Conservation (phyloP, 2,888 invertebrate genomes). For the Dolichopus griseipennis region DNA sequence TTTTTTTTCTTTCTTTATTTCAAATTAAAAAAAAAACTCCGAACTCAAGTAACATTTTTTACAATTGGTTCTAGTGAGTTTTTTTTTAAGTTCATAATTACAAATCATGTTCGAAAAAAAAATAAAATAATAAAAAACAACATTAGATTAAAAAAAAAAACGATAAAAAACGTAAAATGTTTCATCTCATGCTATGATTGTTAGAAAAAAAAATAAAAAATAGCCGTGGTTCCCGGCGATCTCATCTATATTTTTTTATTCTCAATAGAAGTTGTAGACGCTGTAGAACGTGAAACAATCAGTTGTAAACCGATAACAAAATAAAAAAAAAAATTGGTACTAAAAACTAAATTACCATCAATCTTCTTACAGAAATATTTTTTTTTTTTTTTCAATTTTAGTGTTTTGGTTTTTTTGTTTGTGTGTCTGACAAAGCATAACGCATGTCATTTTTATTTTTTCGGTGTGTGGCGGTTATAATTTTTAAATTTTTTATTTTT, state of each 20-base stretch:
- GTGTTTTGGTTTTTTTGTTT: background rate
- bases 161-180: background rate
- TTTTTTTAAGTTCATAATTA: background rate
- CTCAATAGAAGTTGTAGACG: background rate
- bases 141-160: background rate
- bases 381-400: background rate
- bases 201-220: background rate
- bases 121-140: background rate
- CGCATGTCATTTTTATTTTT: slow-evolving; percentile 3
- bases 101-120: background rate
- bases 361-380: background rate
- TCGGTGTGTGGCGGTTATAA: background rate
- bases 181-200: background rate
- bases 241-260: background rate
- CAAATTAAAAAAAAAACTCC: too few species aligned
- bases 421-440: background rate
- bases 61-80: background rate
- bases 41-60: background rate
- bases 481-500: background rate
- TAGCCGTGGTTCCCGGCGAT: background rate
- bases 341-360: background rate
- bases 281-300: background rate
- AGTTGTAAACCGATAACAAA: too few species aligned
- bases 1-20: too few species aligned
- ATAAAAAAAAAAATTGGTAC: background rate